A percentile compares a stretch with the other conserved stretches of the same genome.
Conservation (phyloP, 2,113 vertebrate species). For the Morphnarchus princeps region DNA sequence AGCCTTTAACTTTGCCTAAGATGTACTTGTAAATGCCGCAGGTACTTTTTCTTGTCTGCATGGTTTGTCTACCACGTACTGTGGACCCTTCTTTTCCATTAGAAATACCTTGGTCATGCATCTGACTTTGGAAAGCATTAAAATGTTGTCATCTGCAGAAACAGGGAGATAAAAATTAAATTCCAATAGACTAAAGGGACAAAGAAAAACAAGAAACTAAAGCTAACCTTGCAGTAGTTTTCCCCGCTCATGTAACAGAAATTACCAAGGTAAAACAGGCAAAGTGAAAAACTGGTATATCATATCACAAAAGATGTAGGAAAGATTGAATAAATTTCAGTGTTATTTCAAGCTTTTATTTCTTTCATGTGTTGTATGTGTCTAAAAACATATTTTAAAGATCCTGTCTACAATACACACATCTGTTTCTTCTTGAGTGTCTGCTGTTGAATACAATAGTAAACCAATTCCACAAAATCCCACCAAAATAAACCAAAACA, state of each 20-base stretch:
- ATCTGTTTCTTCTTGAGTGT: neutral
- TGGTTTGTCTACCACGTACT: neutral
- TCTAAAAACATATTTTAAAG: neutral
- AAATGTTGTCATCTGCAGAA: neutral
- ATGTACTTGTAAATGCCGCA: neutral
- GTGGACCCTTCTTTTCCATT: neutral
- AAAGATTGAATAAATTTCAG: neutral
- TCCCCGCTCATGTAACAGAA: neutral
- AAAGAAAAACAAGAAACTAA: neutral
- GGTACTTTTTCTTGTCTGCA: neutral
- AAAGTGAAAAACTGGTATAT: neutral
- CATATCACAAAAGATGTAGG: neutral
- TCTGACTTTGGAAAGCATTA: neutral
- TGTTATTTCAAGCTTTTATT: conserved; percentile 19
- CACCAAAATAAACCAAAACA: neutral
- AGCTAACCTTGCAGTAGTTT: neutral
- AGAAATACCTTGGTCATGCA: neutral
- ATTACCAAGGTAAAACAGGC: neutral
- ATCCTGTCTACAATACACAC: neutral
- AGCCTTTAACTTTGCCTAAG: neutral
- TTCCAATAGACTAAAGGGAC: neutral
- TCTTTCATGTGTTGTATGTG: neutral
- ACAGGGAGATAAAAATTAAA: neutral
- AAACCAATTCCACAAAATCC: neutral
- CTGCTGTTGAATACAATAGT: neutral